Conservation (phyloP, 2,113 vertebrate species). For the Donacobius atricapilla region DNA sequence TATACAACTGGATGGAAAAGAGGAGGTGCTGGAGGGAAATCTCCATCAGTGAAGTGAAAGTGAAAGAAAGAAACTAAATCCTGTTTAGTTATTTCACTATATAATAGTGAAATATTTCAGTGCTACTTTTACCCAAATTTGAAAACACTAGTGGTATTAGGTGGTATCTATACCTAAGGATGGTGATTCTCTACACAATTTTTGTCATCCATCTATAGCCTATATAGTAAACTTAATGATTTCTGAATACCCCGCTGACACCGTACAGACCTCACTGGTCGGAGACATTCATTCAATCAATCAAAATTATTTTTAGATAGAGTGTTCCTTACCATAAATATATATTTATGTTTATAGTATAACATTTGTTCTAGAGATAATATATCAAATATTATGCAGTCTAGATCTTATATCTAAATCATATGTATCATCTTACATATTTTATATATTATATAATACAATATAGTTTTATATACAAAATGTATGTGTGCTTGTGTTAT, state of each 20-base stretch:
- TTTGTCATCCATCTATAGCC: neutral
- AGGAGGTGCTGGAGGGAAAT: neutral
- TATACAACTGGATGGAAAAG: neutral
- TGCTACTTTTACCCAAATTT: neutral
- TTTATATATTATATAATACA: neutral
- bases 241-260: neutral
- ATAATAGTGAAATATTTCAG: neutral
- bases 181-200: neutral
- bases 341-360: neutral
- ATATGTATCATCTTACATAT: neutral
- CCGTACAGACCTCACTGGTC: neutral
- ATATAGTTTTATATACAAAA: neutral
- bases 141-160: neutral
- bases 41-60: fast-evolving
- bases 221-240: neutral
- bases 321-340: neutral
- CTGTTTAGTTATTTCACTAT: too few relatives aligned
- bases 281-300: neutral
- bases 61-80: neutral
- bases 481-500: neutral
- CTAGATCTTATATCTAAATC: neutral
- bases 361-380: neutral
- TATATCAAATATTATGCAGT: neutral
- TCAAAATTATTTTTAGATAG: neutral
- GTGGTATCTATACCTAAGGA: neutral